These are phyloP conservation scores for Chloropsis cyanopogon DNA, from an alignment of 2,113 vertebrate species.

Conservation along the genomic window DNA sequence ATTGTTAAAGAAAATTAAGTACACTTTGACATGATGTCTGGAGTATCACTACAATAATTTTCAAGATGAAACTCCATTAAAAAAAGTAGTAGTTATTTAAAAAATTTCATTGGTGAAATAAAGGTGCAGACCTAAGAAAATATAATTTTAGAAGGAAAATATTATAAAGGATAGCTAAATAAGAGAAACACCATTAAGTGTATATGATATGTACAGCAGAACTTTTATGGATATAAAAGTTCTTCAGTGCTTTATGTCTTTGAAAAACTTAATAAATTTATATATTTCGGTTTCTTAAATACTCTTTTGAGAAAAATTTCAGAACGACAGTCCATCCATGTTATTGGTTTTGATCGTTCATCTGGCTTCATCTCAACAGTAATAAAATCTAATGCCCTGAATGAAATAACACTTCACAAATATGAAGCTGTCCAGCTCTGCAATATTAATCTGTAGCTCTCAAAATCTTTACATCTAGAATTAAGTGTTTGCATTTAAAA, in stretches of 20 bases:
- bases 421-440: not conserved
- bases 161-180: not conserved
- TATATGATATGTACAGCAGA: too few relatives aligned
- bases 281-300: not conserved
- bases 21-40: not conserved
- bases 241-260: not conserved
- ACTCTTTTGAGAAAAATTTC: not conserved
- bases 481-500: not conserved
- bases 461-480: not conserved
- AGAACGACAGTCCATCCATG: fast-evolving
- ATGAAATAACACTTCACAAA: not conserved
- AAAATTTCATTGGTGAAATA: not conserved
- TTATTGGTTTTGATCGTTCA: too few relatives aligned
- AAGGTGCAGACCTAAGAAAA: not conserved
- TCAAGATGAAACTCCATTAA: not conserved
- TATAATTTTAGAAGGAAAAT: not conserved
- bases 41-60: not conserved
- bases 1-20: not conserved
- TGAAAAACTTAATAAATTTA: not conserved
- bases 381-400: not conserved
- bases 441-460: not conserved
- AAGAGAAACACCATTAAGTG: not conserved
- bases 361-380: not conserved
- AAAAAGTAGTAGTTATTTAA: not conserved
- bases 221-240: not conserved